Base-by-base conservation (phyloP, 2,888 invertebrate genomes). In the Diaprepes abbreviatus region DNA sequence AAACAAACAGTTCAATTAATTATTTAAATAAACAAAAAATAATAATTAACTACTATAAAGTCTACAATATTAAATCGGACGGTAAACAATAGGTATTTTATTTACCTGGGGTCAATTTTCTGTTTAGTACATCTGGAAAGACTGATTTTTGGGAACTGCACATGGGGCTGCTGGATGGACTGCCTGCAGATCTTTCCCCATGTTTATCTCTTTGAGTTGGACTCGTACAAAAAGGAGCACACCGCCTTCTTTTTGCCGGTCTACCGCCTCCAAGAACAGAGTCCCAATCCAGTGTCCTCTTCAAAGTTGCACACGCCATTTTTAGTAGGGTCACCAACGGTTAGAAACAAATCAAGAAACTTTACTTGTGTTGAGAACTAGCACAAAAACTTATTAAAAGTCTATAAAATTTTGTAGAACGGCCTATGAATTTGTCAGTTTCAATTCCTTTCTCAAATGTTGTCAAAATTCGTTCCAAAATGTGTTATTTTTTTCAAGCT, bases 281-380 rank as follows among this genome's bases (percentile, higher is more conserved):
- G 87, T 97, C 97, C 91, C 97, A 97, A 85, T 97, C 97, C 83
- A 96, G 89, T 84, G 93, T 92, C 85, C 97, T 91, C 89, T 97
- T 97, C 77, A 97, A 89, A 82, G 97, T 97, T 87, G 97, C 97
- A 89, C 97, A 97, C 89, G 97, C 97, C 97, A 98, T 98, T 89
- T 89, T 90, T 84, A 81, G 80, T 79, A 83, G 76, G 75, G 73
- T 75, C 73, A 73, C 74, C 76, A 77, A 77, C 76, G 75, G 76
- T 74, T 75, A 76, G 75, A 78, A 76, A 76, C 76, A 76, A 75
- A 60, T 19, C 28, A 28, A 50, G 43, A 55, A 60, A 60, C 58
- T 40, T 38, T 9, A 28, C 16, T 28, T 14, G n/a, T 31, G 72
- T 72, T 66, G 21, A 9, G 50, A 36, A 21, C 31, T 24, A 33